Evolutionary conservation across 1,140 invertebrate species (phyloP).

Genomic region (Calliopsis andreniformis): DNA sequence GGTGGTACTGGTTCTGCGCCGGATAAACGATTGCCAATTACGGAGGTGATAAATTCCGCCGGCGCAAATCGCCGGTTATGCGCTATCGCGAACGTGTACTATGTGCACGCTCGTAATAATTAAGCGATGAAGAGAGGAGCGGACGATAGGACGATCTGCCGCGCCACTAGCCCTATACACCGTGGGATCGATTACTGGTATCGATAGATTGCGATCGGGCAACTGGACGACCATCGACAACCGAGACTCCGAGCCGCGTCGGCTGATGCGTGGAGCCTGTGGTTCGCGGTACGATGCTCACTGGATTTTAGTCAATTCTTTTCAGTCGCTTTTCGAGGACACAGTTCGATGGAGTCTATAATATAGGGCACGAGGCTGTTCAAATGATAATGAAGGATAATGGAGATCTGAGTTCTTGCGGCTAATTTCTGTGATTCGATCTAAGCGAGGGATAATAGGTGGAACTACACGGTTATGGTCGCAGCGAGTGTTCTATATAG

Average conservation of each 20-base stretch:
- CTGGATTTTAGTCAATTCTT: too few relatives aligned
- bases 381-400: too few relatives aligned
- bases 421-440: slow-evolving; percentile 19
- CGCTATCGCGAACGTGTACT: slow-evolving; percentile 61
- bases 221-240: slow-evolving; percentile 2
- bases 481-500: not conserved
- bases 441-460: too few relatives aligned
- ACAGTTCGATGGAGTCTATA: too few relatives aligned
- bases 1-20: slow-evolving; percentile 66
- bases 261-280: not conserved
- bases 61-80: slow-evolving; percentile 66
- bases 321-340: too few relatives aligned
- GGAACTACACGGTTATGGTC: too few relatives aligned
- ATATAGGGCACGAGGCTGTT: too few relatives aligned
- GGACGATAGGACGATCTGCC: slow-evolving; percentile 32
- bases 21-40: slow-evolving; percentile 75
- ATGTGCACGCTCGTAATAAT: slow-evolving; percentile 68
- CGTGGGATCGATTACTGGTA: slow-evolving; percentile 55
- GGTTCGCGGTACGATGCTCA: not conserved
- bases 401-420: too few relatives aligned
- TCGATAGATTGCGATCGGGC: slow-evolving; percentile 39
- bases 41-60: slow-evolving; percentile 73
- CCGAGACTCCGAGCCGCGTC: not conserved
- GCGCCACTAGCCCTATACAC: slow-evolving; percentile 36
- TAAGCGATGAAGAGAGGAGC: slow-evolving; percentile 72